phyloP scores from a whole-genome alignment of 2,888 invertebrate genomes.

The Drosophila paracracens region DNA sequence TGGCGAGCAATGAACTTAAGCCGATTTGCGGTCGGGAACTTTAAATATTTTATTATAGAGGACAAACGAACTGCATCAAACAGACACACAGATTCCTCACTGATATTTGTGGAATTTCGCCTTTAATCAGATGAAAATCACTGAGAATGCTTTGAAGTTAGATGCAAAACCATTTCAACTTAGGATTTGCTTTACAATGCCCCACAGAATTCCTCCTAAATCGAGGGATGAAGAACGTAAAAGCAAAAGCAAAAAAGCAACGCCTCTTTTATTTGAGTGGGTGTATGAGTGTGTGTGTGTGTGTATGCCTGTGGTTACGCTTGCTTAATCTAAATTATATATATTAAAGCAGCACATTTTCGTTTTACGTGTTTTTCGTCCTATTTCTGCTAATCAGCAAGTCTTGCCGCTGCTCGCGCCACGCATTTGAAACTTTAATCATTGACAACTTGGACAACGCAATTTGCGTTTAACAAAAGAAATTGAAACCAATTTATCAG shows the following conservation, averaged over 20 bases:
- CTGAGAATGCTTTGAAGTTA: constrained; percentile 44
- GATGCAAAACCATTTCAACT: constrained; percentile 23
- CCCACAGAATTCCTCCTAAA: not conserved
- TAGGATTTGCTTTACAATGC: constrained; percentile 1
- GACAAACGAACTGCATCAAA: not conserved
- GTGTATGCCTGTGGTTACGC: not conserved
- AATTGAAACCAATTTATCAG: constrained; percentile 24
- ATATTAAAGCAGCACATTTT: constrained; percentile 25
- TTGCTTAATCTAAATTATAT: constrained; percentile 33
- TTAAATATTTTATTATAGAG: constrained; percentile 28
- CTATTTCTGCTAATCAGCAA: constrained; percentile 28
- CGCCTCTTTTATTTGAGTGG: constrained; percentile 3
- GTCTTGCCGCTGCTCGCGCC: constrained; percentile 12
- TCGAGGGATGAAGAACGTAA: not conserved
- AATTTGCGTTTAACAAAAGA: constrained; percentile 19
- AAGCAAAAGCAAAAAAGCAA: constrained; percentile 1
- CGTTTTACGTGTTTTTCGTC: not conserved
- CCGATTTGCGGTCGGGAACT: constrained; percentile 8
- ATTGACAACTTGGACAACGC: constrained; percentile 5
- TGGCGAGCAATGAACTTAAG: constrained; percentile 26
- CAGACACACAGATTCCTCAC: not conserved
- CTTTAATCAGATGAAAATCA: constrained; percentile 30
- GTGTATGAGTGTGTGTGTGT: not conserved
- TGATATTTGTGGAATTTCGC: constrained; percentile 18
- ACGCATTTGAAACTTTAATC: constrained; percentile 52